Evolutionary conservation across 2,797 vertebrate genomes (phyloP), one percentile per base, ranked within the genome.

Genomic region (Pseudochromis fuscus): DNA sequence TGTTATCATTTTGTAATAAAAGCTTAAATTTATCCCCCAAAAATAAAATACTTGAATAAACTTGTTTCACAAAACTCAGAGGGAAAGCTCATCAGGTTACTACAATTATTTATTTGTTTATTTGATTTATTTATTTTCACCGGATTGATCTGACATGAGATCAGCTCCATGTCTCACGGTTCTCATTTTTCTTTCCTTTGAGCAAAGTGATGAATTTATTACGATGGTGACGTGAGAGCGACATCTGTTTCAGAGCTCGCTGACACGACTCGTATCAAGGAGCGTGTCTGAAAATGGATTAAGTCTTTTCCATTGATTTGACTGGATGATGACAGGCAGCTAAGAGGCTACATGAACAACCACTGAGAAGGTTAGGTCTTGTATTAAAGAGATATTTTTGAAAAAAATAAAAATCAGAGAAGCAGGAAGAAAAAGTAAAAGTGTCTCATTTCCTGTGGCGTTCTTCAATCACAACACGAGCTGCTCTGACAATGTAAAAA

Each of bases 401-500:
- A 24, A 25, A 16, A 25, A 10, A 10, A n/a, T 23, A 40, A 40
- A 23, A 70, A 63, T 69, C 9, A 35, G 48, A 72, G 70, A 40
- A 40, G 51, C 40, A 51, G 53, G 59, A 53, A 67, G 46, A 33
- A 64, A 45, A 21, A 35, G 62, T 45, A 42, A 68, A 48, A 53
- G 28, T 18, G 8, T 63, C 49, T 59, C 40, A 24, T 58, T 44
- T 61, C 49, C 64, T 37, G 57, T 4, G 28, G 48, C 33, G 63
- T n/a, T 67, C 23, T 70, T 44, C 24, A 69, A 60, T 79, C 42
- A 46, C 49, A 62, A 64, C 72, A 53, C 25, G 45, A 69, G 55
- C 48, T 48, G 35, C 25, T 79, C 57, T 63, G n/a, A 66, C 68
- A 81, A 28, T 52, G 16, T 28, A 48, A 58, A 72, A 56, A 72